A percentile compares a stretch with the other conserved stretches of the same genome.
Evolutionary conservation across 2,113 vertebrate genomes (phyloP).

Genomic region (Eurystomus gularis): DNA sequence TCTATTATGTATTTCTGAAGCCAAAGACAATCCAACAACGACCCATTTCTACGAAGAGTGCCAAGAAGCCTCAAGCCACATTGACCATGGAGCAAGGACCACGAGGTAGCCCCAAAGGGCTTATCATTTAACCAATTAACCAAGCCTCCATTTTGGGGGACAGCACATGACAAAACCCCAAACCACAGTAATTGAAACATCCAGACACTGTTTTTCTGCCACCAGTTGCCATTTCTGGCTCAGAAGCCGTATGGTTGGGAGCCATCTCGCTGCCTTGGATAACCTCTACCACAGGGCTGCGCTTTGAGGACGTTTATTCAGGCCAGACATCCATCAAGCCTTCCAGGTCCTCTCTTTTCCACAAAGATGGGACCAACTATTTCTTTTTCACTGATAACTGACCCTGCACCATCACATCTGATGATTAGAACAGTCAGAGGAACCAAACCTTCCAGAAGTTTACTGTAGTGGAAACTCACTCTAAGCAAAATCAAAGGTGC

Average conservation of each 20-base stretch:
- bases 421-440: neutral
- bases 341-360: neutral
- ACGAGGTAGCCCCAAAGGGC: neutral
- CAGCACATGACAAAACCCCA: neutral
- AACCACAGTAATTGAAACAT: neutral
- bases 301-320: neutral
- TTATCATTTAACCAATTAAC: neutral
- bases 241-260: neutral
- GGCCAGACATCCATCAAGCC: neutral
- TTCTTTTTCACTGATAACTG: neutral
- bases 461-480: neutral
- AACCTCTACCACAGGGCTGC: neutral
- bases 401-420: neutral
- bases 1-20: neutral
- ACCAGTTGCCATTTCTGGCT: neutral
- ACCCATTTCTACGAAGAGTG: neutral
- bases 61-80: neutral
- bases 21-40: neutral
- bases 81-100: accelerated
- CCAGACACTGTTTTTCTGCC: neutral
- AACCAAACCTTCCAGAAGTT: neutral
- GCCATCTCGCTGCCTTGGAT: accelerated
- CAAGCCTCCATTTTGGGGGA: neutral
- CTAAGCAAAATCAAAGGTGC: neutral
- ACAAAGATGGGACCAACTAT: neutral